These are phyloP conservation scores for Phymatocera aterrima DNA, from an alignment of 2,888 invertebrate genomes.

Conservation along the genomic window DNA sequence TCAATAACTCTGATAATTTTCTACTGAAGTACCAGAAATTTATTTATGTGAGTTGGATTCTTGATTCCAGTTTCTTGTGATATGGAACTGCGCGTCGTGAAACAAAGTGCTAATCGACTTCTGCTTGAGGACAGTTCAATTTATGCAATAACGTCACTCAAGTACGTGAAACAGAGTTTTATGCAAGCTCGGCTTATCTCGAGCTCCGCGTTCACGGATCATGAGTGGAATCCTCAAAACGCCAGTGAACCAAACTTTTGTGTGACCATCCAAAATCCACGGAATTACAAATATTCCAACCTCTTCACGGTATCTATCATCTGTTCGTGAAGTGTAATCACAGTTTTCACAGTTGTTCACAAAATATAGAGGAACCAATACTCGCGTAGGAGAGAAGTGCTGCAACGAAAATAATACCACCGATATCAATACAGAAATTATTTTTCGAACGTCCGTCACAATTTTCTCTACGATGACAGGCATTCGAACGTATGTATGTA, in stretches of 20 bases:
- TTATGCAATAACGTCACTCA: background rate
- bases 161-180: background rate
- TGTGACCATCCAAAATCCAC: background rate
- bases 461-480: too few species aligned
- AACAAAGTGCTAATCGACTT: background rate
- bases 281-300: constrained; percentile 1
- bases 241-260: background rate
- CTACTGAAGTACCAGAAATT: background rate
- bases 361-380: too few species aligned
- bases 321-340: background rate
- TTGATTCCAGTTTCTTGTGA: background rate
- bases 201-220: background rate
- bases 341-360: background rate
- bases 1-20: background rate
- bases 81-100: background rate
- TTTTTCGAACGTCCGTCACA: background rate
- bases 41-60: background rate
- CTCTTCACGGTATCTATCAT: background rate
- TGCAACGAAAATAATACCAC: background rate
- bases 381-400: background rate
- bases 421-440: background rate
- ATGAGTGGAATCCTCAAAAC: background rate
- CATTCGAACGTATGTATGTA: too few species aligned
- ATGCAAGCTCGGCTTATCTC: background rate
- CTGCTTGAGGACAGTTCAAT: background rate